phyloP scores from a whole-genome alignment of 2,888 invertebrate genomes.

The Thymelicus lineola region DNA sequence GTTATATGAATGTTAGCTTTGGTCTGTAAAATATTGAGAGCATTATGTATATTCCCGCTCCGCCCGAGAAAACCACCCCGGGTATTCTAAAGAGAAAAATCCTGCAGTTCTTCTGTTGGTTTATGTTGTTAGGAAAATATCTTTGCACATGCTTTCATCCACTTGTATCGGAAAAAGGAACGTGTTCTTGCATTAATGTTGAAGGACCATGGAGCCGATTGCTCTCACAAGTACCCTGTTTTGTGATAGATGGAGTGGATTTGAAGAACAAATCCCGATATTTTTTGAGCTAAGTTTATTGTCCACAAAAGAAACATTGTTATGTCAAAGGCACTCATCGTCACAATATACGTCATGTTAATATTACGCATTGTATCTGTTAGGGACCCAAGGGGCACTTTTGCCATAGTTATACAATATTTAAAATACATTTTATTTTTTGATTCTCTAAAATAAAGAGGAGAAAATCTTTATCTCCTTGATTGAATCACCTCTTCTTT shows the following conservation, averaged over 20 bases:
- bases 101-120: constrained; percentile 43
- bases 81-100: constrained; percentile 45
- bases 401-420: neutral
- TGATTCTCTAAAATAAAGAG: neutral
- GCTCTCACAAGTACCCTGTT: too few species aligned
- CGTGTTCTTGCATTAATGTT: constrained; percentile 4
- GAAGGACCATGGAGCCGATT: neutral
- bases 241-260: too few species aligned
- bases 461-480: neutral
- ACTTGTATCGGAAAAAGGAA: constrained; percentile 18
- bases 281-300: too few species aligned
- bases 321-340: too few species aligned
- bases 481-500: constrained; percentile 1
- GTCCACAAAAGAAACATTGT: too few species aligned
- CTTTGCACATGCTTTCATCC: constrained; percentile 38
- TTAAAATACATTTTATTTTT: neutral
- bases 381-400: too few species aligned
- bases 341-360: too few species aligned
- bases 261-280: too few species aligned
- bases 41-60: constrained; percentile 55
- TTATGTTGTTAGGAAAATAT: constrained; percentile 45
- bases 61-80: constrained; percentile 52
- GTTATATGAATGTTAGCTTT: neutral
- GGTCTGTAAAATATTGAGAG: constrained; percentile 47
- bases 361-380: too few species aligned